Base-by-base conservation (phyloP, 1,140 invertebrate species). In the Hylaeus anthracinus region DNA sequence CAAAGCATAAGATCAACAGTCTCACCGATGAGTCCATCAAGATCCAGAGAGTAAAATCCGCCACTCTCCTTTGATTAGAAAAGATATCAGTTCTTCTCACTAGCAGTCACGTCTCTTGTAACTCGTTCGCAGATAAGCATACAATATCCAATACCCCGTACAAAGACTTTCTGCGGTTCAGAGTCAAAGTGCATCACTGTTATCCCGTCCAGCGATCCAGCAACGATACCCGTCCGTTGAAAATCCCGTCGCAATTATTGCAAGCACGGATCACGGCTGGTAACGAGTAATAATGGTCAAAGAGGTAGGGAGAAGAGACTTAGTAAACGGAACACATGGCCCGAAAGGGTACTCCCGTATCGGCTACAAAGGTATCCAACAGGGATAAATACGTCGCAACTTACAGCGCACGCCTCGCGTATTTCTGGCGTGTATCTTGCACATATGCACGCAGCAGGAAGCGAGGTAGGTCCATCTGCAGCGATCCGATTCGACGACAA, bases 381-480 rank as follows among this genome's bases (percentile, higher is more conserved):
- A 90, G 93, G 90, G 93, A 93, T 94, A 93, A 94, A 93, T 93
- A 92, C 90, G 81, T 91, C 76, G 87, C 87, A 91, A 92, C 88
- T 90, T 84, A 41, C 64, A 85, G 73, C 72, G 55, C 81, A 87
- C 88, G 86, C 86, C 86, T 87, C 77, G 82, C 84, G 76, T 71
- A 65, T 71, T 86, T 77, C 81, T 73, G 43, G n/a, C 72, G 73
- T 81, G 73, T 87, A 86, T 83, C 84, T 84, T 87, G 88, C 89
- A 88, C 93, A 94, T 94, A 94, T 93, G 93, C 85, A 93, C 92
- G 76, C 93, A 94, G 93, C 93, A 88, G 93, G 93, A 89, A 90
- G 84, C 88, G 87, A 64, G 79, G 15, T 83, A 75, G 82, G 87
- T 91, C 89, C 92, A 93, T 92, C 90, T 92, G 91, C 87, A 89